phyloP scores from a whole-genome alignment of 2,113 vertebrate species.

The Oreochromis niloticus region DNA sequence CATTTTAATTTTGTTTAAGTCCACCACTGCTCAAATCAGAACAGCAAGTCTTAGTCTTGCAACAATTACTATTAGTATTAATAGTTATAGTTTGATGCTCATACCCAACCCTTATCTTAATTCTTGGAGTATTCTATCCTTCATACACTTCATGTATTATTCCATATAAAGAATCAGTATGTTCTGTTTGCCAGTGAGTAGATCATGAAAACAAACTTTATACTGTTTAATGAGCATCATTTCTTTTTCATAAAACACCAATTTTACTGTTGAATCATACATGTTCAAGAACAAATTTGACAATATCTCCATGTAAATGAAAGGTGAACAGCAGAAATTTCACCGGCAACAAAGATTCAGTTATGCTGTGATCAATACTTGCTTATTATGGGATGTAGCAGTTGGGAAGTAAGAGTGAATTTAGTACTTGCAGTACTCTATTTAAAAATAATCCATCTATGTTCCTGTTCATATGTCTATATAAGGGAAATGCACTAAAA shows the following conservation, averaged over 20 bases:
- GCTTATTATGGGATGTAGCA: not conserved
- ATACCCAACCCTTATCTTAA: not conserved
- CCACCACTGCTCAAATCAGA: not conserved
- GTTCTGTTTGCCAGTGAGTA: not conserved
- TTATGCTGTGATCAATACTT: not conserved
- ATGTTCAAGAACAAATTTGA: too few relatives aligned
- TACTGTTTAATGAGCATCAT: too few relatives aligned
- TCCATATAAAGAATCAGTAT: not conserved
- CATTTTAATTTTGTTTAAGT: not conserved
- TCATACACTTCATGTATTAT: not conserved
- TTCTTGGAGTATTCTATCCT: not conserved
- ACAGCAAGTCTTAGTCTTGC: not conserved
- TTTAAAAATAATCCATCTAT: too few relatives aligned
- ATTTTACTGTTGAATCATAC: too few relatives aligned
- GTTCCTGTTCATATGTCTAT: too few relatives aligned
- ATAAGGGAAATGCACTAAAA: too few relatives aligned
- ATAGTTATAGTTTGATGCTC: not conserved
- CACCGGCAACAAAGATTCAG: not conserved
- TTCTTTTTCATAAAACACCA: not conserved
- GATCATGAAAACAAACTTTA: not conserved
- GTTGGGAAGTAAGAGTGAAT: not conserved
- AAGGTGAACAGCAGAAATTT: not conserved
- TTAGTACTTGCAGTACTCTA: not conserved
- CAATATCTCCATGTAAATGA: not conserved
- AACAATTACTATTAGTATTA: not conserved